Evolutionary conservation across 2,888 invertebrate species (phyloP).

Genomic region (Clusia tigrina): DNA sequence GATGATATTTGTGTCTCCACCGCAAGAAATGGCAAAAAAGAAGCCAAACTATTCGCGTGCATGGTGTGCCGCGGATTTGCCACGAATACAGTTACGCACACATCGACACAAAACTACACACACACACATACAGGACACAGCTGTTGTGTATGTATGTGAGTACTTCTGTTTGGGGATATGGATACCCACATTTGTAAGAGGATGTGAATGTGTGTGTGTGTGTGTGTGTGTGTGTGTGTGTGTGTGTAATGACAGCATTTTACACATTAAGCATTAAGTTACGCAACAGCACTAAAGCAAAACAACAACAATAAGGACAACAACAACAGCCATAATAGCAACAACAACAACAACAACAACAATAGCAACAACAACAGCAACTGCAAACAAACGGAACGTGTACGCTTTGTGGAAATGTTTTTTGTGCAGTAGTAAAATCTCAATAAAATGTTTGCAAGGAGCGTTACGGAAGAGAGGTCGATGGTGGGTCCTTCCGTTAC

Average conservation of each 20-base stretch:
- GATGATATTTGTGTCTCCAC: no score
- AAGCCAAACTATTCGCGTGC: no score
- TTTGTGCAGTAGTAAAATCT: slow-evolving; percentile 4
- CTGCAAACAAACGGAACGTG: background rate
- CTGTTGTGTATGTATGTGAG: no score
- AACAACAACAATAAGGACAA: no score
- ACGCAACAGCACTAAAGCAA: slow-evolving; percentile 9
- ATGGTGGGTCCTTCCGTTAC: background rate
- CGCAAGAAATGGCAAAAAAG: no score
- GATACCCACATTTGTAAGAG: background rate
- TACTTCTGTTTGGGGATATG: background rate
- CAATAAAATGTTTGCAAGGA: no score
- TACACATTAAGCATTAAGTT: slow-evolving; percentile 4
- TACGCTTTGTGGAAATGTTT: background rate
- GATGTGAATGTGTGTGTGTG: background rate
- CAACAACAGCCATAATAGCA: background rate
- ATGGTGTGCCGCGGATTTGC: no score
- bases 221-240: background rate
- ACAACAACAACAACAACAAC: background rate
- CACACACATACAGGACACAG: no score
- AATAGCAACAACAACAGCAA: slow-evolving; percentile 1
- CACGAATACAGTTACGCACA: no score
- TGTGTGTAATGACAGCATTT: background rate
- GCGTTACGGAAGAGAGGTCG: no score
- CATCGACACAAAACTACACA: no score